Conservation (phyloP, 2,113 vertebrate genomes). For the Triplophysa tibetana region DNA sequence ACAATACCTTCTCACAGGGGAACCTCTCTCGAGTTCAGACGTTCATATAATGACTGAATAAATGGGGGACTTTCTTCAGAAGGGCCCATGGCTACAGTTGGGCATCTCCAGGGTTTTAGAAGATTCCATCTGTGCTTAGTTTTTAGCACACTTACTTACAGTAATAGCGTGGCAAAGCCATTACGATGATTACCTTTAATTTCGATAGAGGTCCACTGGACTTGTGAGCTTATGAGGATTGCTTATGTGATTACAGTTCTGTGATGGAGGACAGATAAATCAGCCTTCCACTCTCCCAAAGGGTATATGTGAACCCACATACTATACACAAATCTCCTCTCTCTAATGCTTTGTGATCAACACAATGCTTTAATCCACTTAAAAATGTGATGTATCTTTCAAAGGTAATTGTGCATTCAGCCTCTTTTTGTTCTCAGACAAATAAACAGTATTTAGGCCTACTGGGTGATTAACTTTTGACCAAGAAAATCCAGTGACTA, state of each 20-base stretch:
- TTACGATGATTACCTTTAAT: slow-evolving; percentile 50
- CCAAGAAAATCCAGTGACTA: not conserved
- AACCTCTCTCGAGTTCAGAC: slow-evolving; percentile 13
- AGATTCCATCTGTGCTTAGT: slow-evolving; percentile 37
- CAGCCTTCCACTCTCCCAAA: not conserved
- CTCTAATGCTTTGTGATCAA: not conserved
- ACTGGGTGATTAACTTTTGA: slow-evolving; percentile 1
- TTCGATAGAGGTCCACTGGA: slow-evolving; percentile 29
- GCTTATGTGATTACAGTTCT: slow-evolving; percentile 18
- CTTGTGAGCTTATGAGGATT: slow-evolving; percentile 36
- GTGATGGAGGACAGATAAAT: slow-evolving; percentile 24
- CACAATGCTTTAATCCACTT: slow-evolving; percentile 10
- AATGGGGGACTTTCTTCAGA: slow-evolving; percentile 18
- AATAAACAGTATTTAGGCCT: not conserved
- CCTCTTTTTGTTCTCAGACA: not conserved
- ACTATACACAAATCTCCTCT: not conserved
- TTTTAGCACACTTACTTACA: slow-evolving; percentile 40
- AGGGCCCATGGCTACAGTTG: slow-evolving; percentile 15
- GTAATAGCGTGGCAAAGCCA: slow-evolving; percentile 46
- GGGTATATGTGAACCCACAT: not conserved
- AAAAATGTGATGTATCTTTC: not conserved
- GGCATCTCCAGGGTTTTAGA: slow-evolving; percentile 10
- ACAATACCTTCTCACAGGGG: not conserved
- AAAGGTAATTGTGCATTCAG: slow-evolving; percentile 8
- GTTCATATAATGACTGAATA: slow-evolving; percentile 15